Percentiles rank a stretch among this genome's conserved stretches.
phyloP scores from a whole-genome alignment of 2,888 invertebrate genomes.

The Raillietiella orientalis region DNA sequence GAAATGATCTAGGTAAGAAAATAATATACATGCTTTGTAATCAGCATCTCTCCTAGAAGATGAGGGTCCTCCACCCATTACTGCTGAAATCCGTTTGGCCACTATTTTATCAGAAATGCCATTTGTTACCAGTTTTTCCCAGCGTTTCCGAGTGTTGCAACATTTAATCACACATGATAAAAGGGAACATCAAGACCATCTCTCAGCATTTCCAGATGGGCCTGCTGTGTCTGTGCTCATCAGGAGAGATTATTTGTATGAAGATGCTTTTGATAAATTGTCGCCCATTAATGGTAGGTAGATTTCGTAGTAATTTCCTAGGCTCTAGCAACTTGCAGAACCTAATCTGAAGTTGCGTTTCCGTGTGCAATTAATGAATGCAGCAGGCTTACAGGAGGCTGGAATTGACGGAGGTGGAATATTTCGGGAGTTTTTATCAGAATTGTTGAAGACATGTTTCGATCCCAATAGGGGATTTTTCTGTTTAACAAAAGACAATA shows the following conservation, averaged over 20 bases:
- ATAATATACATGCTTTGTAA: slow-evolving; percentile 1
- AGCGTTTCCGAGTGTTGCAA: slow-evolving; percentile 53
- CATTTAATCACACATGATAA: slow-evolving; percentile 29
- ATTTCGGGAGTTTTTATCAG: slow-evolving; percentile 76
- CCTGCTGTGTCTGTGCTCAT: slow-evolving; percentile 41
- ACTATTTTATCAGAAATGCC: slow-evolving; percentile 72
- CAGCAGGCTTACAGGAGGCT: slow-evolving; percentile 66
- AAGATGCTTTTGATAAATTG: slow-evolving; percentile 84
- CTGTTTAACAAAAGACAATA: slow-evolving; percentile 53
- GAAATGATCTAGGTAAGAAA: slow-evolving; percentile 19
- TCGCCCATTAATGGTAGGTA: slow-evolving; percentile 49
- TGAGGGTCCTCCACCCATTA: slow-evolving; percentile 32
- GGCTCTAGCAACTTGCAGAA: slow-evolving; percentile 19
- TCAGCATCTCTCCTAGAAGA: slow-evolving; percentile 22
- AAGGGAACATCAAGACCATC: slow-evolving; percentile 34
- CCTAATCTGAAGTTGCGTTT: slow-evolving; percentile 54
- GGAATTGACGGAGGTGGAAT: slow-evolving; percentile 94
- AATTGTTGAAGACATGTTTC: slow-evolving; percentile 72
- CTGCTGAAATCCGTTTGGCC: slow-evolving; percentile 53
- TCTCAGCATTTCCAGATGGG: slow-evolving; percentile 35
- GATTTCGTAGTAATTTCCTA: slow-evolving; percentile 1
- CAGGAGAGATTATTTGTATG: slow-evolving; percentile 72
- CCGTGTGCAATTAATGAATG: slow-evolving; percentile 62
- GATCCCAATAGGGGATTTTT: slow-evolving; percentile 91
- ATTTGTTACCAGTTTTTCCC: slow-evolving; percentile 69